Percentiles rank a stretch among this genome's conserved stretches.
Conservation (phyloP, 2,113 vertebrate species). For the Percopsis transmontana region DNA sequence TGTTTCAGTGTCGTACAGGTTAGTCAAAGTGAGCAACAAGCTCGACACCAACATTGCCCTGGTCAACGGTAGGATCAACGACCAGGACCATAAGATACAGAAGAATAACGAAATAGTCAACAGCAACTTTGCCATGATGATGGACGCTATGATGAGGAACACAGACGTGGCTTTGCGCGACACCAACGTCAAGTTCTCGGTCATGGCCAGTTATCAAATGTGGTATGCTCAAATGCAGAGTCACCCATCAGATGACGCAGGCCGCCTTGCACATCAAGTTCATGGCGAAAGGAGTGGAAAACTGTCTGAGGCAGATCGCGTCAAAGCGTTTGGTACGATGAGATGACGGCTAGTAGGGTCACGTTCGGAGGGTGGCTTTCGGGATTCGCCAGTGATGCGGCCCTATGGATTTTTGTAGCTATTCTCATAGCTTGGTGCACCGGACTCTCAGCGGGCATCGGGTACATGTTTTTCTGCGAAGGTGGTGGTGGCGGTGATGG, state of each 20-base stretch:
- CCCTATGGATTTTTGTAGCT: too few relatives aligned
- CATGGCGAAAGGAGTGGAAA: slow-evolving; percentile 5
- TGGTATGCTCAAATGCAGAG: slow-evolving; percentile 5
- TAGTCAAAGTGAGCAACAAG: slow-evolving; percentile 3
- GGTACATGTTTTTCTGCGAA: too few relatives aligned
- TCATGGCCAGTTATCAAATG: slow-evolving; percentile 6
- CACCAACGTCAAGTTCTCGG: slow-evolving; percentile 5
- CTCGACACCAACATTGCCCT: not conserved
- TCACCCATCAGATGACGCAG: slow-evolving; percentile 5
- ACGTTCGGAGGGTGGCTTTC: too few relatives aligned
- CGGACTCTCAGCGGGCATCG: too few relatives aligned
- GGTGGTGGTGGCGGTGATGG: too few relatives aligned
- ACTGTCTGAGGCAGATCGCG: not conserved
- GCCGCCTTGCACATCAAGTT: not conserved
- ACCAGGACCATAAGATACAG: slow-evolving; percentile 2
- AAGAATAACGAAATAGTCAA: not conserved
- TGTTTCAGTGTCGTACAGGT: not conserved
- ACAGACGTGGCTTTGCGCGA: not conserved
- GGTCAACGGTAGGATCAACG: not conserved
- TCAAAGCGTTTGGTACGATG: too few relatives aligned
- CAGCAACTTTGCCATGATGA: not conserved
- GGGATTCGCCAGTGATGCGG: too few relatives aligned
- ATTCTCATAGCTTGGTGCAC: too few relatives aligned
- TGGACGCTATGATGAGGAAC: not conserved
- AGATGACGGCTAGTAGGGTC: too few relatives aligned